Base-by-base conservation (phyloP, 1,140 invertebrate species). In the Camponotus vicinus region DNA sequence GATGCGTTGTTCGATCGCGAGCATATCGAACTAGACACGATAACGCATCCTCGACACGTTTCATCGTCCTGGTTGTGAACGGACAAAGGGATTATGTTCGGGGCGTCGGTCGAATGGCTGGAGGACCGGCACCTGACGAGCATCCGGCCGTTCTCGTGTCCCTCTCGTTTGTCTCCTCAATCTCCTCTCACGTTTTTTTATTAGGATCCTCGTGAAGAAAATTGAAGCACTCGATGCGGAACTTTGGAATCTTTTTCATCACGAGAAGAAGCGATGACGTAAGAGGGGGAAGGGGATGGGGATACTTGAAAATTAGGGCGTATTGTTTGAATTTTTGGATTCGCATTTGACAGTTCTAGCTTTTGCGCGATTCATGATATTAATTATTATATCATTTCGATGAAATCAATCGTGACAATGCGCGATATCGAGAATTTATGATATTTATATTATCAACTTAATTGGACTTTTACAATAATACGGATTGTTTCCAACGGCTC, bases 21-120 rank as follows among this genome's bases (percentile, higher is more conserved):
- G 15, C 75, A 52, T 73, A 77, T 84, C 90, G 84, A 79, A 63
- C 75, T 79, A 89, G 75, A 87, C 71, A 49, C 88, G 82, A 88
- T 91, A 91, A 85, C 86, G 86, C 82, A 91, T 83, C 82, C 90
- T 88, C 90, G 88, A 91, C 90, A 80, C 88, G 86, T 91, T 75
- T 89, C 80, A 63, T 84, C 78, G 59, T 64, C 45, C 55, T 69
- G 63, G 67, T 69, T 57, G 57, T 75, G 59, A 40, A 55, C 63
- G 86, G 42, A 90, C 88, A 86, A 89, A 90, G 77, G 88, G 78
- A 73, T 49, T 73, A 49, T 45, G 77, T 61, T 49, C 55, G 59
- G n/a, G 61, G 52, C 45, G 27, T 86, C 15, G 87, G 70, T 52
- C 66, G 85, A 89, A 89, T 89, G 32, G 70, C 37, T 27, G 66